These are phyloP conservation scores for Lithobates pipiens DNA, from an alignment of 2,797 vertebrate genomes.

Conservation along the genomic window DNA sequence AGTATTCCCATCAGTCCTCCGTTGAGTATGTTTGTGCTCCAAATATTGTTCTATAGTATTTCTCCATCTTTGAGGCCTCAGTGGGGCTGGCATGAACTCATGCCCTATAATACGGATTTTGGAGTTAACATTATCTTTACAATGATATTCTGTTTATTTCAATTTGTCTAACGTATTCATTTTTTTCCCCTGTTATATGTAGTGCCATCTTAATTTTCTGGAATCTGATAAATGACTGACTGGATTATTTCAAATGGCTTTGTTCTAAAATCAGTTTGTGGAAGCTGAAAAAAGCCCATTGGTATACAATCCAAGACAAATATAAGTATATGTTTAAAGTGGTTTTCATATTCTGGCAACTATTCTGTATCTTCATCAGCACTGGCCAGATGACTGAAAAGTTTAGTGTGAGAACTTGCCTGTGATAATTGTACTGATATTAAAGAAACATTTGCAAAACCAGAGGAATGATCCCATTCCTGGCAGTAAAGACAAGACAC, in stretches of 20 bases:
- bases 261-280: slow-evolving; percentile 32
- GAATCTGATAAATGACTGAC: slow-evolving; percentile 29
- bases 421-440: slow-evolving; percentile 50
- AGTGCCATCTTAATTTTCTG: slow-evolving; percentile 36
- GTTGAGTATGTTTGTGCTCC: background rate
- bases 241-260: slow-evolving; percentile 31
- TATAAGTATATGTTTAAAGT: slow-evolving; percentile 52
- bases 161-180: background rate
- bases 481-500: slow-evolving; percentile 11
- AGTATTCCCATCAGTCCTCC: background rate
- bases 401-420: slow-evolving; percentile 49
- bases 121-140: background rate
- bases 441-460: slow-evolving; percentile 37
- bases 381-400: slow-evolving; percentile 20
- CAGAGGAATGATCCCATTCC: slow-evolving; percentile 17
- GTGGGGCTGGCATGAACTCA: background rate
- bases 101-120: background rate
- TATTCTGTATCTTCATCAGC: slow-evolving; percentile 5
- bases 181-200: slow-evolving; percentile 9
- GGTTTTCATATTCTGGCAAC: slow-evolving; percentile 46
- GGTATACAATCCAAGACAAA: slow-evolving; percentile 40
- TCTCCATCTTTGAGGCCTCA: background rate
- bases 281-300: slow-evolving; percentile 21
- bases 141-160: background rate
- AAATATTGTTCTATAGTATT: background rate